phyloP scores from a whole-genome alignment of 2,797 vertebrate species.

The Vultur gryphus region DNA sequence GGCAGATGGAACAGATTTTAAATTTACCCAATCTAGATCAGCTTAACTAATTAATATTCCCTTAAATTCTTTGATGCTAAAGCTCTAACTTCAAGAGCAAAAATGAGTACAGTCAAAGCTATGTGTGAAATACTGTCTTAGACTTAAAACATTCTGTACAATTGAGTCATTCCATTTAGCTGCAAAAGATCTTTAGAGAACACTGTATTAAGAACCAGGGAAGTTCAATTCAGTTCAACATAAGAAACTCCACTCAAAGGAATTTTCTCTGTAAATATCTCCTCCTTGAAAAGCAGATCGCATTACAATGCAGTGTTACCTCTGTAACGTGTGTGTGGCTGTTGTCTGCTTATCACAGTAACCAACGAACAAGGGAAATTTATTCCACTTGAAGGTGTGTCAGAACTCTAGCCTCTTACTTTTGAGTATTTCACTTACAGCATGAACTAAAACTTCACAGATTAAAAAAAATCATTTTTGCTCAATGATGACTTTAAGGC shows the following conservation, averaged over 20 bases:
- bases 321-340: rapidly evolving
- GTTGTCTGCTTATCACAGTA: not conserved
- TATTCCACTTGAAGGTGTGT: not conserved
- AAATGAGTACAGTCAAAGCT: not conserved
- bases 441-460: not conserved
- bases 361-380: not conserved
- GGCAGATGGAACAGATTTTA: not conserved
- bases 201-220: not conserved
- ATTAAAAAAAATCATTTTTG: not conserved
- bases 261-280: not conserved
- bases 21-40: not conserved
- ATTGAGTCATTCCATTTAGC: not conserved
- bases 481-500: not conserved
- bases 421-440: not conserved
- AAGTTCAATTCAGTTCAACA: not conserved
- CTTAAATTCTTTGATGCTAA: not conserved
- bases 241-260: not conserved
- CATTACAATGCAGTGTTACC: not conserved
- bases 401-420: not conserved
- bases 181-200: not conserved
- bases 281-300: not conserved
- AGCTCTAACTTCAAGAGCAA: not conserved
- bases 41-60: not conserved
- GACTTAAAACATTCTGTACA: not conserved
- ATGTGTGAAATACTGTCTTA: not conserved